Percentiles rank a stretch among this genome's conserved stretches.
Conservation (phyloP, 2,888 invertebrate species). For the Choristoneura rosaceana region DNA sequence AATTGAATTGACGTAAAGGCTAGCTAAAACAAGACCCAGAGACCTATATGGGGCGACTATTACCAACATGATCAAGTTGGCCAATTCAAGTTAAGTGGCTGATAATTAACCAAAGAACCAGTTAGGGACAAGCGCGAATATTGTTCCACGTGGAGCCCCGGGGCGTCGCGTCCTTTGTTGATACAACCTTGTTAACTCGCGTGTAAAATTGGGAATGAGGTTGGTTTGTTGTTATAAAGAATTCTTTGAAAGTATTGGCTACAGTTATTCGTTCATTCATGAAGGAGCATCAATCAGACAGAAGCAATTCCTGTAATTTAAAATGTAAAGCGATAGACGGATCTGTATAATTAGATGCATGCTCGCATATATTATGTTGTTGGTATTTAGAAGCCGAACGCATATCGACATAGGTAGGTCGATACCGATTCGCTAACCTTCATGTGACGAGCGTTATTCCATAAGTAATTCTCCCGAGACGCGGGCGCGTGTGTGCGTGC, state of each 20-base stretch:
- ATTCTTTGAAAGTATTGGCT: slow-evolving; percentile 18
- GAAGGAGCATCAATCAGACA: not conserved
- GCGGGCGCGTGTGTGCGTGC: slow-evolving; percentile 22
- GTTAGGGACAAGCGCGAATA: not conserved
- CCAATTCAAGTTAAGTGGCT: not conserved
- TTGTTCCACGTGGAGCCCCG: not conserved
- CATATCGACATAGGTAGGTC: slow-evolving; percentile 8
- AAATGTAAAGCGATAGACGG: not conserved
- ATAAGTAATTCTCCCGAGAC: slow-evolving; percentile 25
- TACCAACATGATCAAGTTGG: not conserved
- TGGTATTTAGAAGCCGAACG: not conserved
- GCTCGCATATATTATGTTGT: slow-evolving; percentile 2
- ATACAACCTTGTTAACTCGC: slow-evolving; percentile 34
- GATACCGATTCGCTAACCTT: slow-evolving; percentile 20
- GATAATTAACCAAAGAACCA: not conserved
- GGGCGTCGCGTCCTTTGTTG: slow-evolving; percentile 34
- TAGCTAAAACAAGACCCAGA: not conserved
- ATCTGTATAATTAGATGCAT: slow-evolving; percentile 2
- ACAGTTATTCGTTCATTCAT: slow-evolving; percentile 4
- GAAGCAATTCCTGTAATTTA: not conserved
- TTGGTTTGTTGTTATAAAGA: slow-evolving; percentile 31
- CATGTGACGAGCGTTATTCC: slow-evolving; percentile 21
- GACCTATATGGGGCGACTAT: not conserved
- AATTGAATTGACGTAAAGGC: not conserved
- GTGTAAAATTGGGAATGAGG: slow-evolving; percentile 28